A percentile compares a stretch with the other conserved stretches of the same genome.
These are phyloP conservation scores for Girardinichthys multiradiatus DNA, from an alignment of 2,113 vertebrate genomes.

Conservation along the genomic window DNA sequence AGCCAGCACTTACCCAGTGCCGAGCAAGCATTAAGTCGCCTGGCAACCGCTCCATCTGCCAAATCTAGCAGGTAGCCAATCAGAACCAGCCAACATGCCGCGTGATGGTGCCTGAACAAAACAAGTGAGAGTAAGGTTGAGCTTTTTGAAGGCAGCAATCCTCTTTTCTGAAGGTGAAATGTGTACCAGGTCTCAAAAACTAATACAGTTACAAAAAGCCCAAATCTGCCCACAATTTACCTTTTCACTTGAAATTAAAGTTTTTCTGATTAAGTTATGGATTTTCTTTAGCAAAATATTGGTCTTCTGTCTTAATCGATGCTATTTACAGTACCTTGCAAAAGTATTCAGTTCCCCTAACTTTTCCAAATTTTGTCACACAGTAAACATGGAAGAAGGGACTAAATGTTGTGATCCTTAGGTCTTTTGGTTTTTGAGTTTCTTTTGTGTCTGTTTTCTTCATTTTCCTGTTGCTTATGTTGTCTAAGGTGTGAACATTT, in stretches of 20 bases:
- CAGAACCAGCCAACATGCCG: conserved; percentile 92
- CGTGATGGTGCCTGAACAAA: conserved; percentile 81
- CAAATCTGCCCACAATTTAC: too few species aligned
- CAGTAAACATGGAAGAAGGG: neutral
- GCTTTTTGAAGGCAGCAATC: conserved; percentile 23
- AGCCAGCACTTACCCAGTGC: conserved; percentile 84
- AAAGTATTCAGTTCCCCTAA: too few species aligned
- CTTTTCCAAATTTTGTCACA: neutral
- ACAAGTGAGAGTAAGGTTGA: conserved; percentile 12
- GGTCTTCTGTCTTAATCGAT: neutral
- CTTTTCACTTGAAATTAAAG: too few species aligned
- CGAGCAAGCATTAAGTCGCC: conserved; percentile 85
- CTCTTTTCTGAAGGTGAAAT: neutral
- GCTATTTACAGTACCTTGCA: neutral
- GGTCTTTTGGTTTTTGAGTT: too few species aligned
- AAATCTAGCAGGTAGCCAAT: conserved; percentile 90
- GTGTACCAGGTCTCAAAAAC: neutral
- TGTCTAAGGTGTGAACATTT: too few species aligned
- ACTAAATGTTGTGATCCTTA: too few species aligned
- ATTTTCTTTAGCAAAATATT: too few species aligned
- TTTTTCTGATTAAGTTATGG: too few species aligned
- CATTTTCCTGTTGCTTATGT: too few species aligned
- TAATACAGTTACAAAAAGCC: neutral
- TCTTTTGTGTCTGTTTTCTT: too few species aligned
- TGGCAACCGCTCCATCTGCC: conserved; percentile 87